Evolutionary conservation across 2,797 vertebrate genomes (phyloP).

Genomic region (Lophius americanus): DNA sequence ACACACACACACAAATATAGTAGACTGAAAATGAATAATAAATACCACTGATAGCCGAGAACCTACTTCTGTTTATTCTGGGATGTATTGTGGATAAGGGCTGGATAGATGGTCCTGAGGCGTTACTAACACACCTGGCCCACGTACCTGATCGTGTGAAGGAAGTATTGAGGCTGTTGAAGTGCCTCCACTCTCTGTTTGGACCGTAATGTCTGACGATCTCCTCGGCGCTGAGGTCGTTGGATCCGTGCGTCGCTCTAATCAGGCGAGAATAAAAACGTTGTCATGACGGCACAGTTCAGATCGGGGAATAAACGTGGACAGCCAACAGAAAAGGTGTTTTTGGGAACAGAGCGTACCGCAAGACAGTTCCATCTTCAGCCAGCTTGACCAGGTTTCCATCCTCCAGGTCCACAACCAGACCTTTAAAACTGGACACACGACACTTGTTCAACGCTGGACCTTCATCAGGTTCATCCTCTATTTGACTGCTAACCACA

Average conservation of each 20-base stretch:
- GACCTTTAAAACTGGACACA: constrained; percentile 89
- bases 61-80: no score
- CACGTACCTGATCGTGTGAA: constrained; percentile 89
- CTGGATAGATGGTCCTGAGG: no score
- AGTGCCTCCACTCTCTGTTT: constrained; percentile 90
- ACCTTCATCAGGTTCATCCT: no score
- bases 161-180: constrained; percentile 86
- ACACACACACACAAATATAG: no score
- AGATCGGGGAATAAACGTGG: not conserved
- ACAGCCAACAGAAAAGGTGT: not conserved
- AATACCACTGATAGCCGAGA: no score
- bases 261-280: constrained; percentile 28
- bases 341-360: constrained; percentile 74
- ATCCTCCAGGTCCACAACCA: constrained; percentile 94
- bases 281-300: not conserved
- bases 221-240: constrained; percentile 84
- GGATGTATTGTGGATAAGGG: no score
- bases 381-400: constrained; percentile 94
- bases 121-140: no score
- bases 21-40: no score
- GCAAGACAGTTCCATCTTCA: constrained; percentile 91
- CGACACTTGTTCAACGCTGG: not conserved
- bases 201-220: constrained; percentile 87
- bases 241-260: constrained; percentile 92
- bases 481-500: not conserved